Conservation (phyloP, 2,888 invertebrate genomes). For the Ornithoptera alexandrae region DNA sequence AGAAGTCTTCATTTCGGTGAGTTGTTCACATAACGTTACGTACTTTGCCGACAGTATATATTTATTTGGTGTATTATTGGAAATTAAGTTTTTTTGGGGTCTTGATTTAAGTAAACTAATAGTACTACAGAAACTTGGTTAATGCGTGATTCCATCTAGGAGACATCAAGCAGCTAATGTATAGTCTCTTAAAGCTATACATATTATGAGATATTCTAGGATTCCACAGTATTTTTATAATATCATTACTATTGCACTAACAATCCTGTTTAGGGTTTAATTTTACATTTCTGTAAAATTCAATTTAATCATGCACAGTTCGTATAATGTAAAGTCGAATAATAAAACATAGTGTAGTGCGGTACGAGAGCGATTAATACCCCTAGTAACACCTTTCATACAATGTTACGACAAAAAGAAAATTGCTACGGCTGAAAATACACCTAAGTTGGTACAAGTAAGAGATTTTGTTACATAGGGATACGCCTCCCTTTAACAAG, state of each 20-base stretch:
- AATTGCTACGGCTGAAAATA: constrained; percentile 7
- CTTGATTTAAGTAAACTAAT: too few relatives aligned
- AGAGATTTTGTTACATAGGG: background rate
- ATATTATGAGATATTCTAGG: too few relatives aligned
- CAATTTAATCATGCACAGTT: background rate
- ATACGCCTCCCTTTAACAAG: background rate
- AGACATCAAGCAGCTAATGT: too few relatives aligned
- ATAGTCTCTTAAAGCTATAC: too few relatives aligned
- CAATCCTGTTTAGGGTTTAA: background rate
- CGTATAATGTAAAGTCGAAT: background rate
- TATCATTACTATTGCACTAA: too few relatives aligned
- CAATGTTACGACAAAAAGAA: background rate
- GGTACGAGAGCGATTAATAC: background rate
- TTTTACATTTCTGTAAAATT: background rate
- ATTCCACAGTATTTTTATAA: too few relatives aligned
- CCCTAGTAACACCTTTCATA: constrained; percentile 1
- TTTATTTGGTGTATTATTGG: too few relatives aligned
- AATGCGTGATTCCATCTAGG: too few relatives aligned
- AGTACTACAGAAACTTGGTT: too few relatives aligned
- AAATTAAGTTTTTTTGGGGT: too few relatives aligned
- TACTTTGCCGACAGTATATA: background rate
- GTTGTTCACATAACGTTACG: constrained; percentile 40
- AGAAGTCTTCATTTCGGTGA: constrained; percentile 96
- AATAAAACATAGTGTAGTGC: background rate
- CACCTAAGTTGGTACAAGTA: background rate